Evolutionary conservation across 1,140 invertebrate genomes (phyloP).

Genomic region (Nasonia longicornis): DNA sequence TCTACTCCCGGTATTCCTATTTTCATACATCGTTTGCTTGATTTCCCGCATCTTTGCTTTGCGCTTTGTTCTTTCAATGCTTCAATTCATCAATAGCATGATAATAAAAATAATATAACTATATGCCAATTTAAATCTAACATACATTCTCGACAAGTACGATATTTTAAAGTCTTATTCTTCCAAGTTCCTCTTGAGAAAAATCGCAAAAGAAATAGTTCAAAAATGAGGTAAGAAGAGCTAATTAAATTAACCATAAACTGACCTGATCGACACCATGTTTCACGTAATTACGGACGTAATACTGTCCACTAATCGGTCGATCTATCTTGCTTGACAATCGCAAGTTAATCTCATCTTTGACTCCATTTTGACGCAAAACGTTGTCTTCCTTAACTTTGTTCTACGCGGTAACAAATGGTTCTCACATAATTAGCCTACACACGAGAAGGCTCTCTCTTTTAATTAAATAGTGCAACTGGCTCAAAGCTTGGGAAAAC

Average conservation of each 20-base stretch:
- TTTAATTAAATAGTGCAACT: slow-evolving; percentile 35
- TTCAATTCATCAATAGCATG: slow-evolving; percentile 13
- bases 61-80: slow-evolving; percentile 26
- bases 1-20: neutral
- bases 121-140: slow-evolving; percentile 36
- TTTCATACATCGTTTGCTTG: slow-evolving; percentile 13
- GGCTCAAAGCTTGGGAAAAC: slow-evolving; percentile 40
- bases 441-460: slow-evolving; percentile 29
- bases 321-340: slow-evolving; percentile 35
- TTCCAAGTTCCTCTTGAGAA: slow-evolving; percentile 2
- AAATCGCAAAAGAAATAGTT: slow-evolving; percentile 34
- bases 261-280: slow-evolving; percentile 42
- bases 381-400: slow-evolving; percentile 37
- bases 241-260: slow-evolving; percentile 42
- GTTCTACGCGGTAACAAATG: slow-evolving; percentile 46
- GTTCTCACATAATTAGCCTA: slow-evolving; percentile 45
- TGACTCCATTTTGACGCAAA: slow-evolving; percentile 36
- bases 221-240: slow-evolving; percentile 43
- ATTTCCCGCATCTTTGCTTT: slow-evolving; percentile 34
- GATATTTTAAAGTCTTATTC: slow-evolving; percentile 36
- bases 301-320: slow-evolving; percentile 44
- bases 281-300: slow-evolving; percentile 34
- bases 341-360: slow-evolving; percentile 44
- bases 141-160: slow-evolving; percentile 25
- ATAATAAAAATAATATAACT: slow-evolving; percentile 30